These are phyloP conservation scores for Folsomia candida DNA, from an alignment of 2,888 invertebrate genomes.

Conservation along the genomic window DNA sequence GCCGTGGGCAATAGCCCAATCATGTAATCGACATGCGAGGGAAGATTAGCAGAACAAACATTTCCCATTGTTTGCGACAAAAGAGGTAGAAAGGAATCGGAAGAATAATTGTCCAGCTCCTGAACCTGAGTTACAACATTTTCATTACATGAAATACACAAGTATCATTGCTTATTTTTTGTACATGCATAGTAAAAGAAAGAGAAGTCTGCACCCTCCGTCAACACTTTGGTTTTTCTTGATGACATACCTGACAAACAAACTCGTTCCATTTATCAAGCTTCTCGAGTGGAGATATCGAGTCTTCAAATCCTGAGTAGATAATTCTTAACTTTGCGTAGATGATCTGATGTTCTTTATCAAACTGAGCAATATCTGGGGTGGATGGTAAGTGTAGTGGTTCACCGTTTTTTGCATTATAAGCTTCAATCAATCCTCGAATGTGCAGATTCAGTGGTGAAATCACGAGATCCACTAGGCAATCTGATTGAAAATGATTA, in stretches of 20 bases:
- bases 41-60: constrained; percentile 39
- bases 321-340: constrained; percentile 40
- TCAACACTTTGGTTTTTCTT: too few species aligned
- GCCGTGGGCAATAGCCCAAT: constrained; percentile 88
- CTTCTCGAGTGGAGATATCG: constrained; percentile 46
- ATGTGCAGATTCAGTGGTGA: constrained; percentile 79
- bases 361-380: constrained; percentile 26
- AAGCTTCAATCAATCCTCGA: constrained; percentile 69
- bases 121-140: constrained; percentile 63
- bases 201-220: too few species aligned
- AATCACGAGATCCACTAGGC: constrained; percentile 86
- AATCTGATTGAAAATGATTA: too few species aligned
- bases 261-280: constrained; percentile 50
- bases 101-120: constrained; percentile 65
- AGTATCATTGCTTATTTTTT: background rate
- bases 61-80: constrained; percentile 61
- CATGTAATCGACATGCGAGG: constrained; percentile 82
- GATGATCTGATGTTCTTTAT: constrained; percentile 21
- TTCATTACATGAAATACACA: background rate
- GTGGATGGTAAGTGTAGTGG: constrained; percentile 53
- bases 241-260: constrained; percentile 47
- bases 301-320: constrained; percentile 45
- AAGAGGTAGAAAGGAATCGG: constrained; percentile 86
- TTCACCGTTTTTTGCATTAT: constrained; percentile 55
- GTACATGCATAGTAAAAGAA: constrained; percentile 2